A percentile compares a stretch with the other conserved stretches of the same genome.
Conservation (phyloP, 1,140 invertebrate species). For the Venturia canescens region DNA sequence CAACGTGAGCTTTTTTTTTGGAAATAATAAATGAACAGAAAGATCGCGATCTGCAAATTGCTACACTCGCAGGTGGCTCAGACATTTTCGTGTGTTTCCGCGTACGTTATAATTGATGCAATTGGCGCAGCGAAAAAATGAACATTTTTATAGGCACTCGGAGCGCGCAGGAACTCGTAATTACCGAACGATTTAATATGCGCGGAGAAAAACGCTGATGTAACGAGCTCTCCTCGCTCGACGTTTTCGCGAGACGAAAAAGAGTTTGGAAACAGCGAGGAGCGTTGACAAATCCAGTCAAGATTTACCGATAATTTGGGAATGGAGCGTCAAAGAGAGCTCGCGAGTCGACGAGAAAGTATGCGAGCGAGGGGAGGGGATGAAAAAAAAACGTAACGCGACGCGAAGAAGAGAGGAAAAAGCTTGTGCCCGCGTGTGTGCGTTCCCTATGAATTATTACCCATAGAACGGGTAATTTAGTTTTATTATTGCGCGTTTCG, state of each 20-base stretch:
- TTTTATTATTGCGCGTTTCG: slow-evolving; percentile 50
- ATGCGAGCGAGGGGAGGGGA: background rate
- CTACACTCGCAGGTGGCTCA: too few relatives aligned
- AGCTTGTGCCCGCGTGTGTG: background rate
- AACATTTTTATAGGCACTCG: too few relatives aligned
- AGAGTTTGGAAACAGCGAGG: background rate
- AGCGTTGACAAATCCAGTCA: slow-evolving; percentile 17
- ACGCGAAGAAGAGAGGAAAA: slow-evolving; percentile 7
- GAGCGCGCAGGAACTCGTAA: too few relatives aligned
- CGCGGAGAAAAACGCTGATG: too few relatives aligned
- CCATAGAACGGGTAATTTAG: slow-evolving; percentile 48
- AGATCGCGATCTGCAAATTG: too few relatives aligned
- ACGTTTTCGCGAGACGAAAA: background rate
- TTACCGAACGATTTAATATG: too few relatives aligned
- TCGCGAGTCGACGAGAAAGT: background rate
- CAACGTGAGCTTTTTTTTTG: too few relatives aligned
- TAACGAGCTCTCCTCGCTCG: too few relatives aligned
- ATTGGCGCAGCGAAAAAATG: too few relatives aligned
- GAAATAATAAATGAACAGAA: too few relatives aligned
- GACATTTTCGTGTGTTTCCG: too few relatives aligned
- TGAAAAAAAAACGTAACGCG: slow-evolving; percentile 18
- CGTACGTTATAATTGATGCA: too few relatives aligned
- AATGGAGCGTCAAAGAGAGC: background rate
- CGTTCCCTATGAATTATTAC: slow-evolving; percentile 44
- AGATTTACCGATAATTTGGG: background rate